phyloP scores from a whole-genome alignment of 1,140 invertebrate species.

The Drosophila lacteicornis region DNA sequence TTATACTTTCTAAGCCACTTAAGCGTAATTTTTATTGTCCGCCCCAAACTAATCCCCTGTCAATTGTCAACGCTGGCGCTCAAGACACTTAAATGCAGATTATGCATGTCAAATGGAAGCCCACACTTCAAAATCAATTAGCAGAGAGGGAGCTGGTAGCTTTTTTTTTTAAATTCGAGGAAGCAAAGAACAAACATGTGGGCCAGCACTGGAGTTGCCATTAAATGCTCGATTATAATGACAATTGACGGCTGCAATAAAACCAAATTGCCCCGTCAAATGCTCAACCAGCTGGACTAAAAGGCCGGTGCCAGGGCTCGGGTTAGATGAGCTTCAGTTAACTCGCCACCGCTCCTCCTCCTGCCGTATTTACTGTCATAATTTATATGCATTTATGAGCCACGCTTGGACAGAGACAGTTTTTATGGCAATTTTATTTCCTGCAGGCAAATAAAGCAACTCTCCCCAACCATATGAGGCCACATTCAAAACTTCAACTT shows the following conservation, averaged over 20 bases:
- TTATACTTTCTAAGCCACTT: slow-evolving; percentile 40
- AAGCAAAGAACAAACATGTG: slow-evolving; percentile 23
- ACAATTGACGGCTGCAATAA: slow-evolving; percentile 60
- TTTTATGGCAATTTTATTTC: slow-evolving; percentile 80
- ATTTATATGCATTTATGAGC: slow-evolving; percentile 71
- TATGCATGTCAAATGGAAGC: slow-evolving; percentile 45
- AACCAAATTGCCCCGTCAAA: slow-evolving; percentile 52
- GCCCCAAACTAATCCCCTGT: slow-evolving; percentile 38
- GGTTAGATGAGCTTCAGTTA: slow-evolving; percentile 42
- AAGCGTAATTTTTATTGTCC: slow-evolving; percentile 28
- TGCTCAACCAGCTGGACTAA: slow-evolving; percentile 52
- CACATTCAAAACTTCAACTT: slow-evolving; percentile 66
- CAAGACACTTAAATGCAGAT: slow-evolving; percentile 50
- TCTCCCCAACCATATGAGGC: slow-evolving; percentile 23
- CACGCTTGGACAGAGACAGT: slow-evolving; percentile 51
- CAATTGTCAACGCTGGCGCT: slow-evolving; percentile 29
- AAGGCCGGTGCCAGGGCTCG: slow-evolving; percentile 11
- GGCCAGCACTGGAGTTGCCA: slow-evolving; percentile 40
- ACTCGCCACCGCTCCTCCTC: neutral
- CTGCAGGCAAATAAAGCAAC: slow-evolving; percentile 68
- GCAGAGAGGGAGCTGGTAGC: slow-evolving; percentile 27
- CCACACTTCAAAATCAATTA: slow-evolving; percentile 66
- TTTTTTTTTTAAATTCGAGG: slow-evolving; percentile 31
- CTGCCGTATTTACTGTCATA: slow-evolving; percentile 45
- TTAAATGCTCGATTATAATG: slow-evolving; percentile 63